Evolutionary conservation across 2,797 vertebrate genomes (phyloP).

Genomic region (Bradypodion pumilum): DNA sequence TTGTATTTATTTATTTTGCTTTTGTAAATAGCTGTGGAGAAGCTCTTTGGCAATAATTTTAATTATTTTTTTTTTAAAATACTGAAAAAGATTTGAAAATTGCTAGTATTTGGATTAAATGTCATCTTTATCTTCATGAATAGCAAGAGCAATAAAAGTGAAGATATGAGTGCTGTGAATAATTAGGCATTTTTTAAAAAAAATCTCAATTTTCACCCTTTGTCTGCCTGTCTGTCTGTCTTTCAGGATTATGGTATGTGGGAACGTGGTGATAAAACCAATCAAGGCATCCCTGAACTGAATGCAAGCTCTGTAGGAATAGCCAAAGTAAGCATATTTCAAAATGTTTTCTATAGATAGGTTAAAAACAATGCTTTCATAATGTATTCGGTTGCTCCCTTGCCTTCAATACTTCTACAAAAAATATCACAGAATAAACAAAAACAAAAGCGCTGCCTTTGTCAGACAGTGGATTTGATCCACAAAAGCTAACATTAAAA

Average conservation of each 20-base stretch:
- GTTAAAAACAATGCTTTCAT: background rate
- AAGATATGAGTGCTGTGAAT: background rate
- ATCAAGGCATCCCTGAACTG: slow-evolving; percentile 96
- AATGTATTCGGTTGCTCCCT: background rate
- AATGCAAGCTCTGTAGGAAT: slow-evolving; percentile 97
- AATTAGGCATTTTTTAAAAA: no score
- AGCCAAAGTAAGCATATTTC: slow-evolving; percentile 86
- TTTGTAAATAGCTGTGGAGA: background rate
- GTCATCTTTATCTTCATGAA: background rate
- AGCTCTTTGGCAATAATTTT: background rate
- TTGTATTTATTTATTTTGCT: background rate
- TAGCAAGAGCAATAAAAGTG: background rate
- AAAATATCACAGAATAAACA: no score
- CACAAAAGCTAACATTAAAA: no score
- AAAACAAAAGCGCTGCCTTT: no score
- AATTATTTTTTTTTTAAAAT: background rate
- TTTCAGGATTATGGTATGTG: slow-evolving; percentile 98
- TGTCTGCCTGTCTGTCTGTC: background rate
- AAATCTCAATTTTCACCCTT: background rate
- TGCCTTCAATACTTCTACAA: background rate
- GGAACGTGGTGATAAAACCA: slow-evolving; percentile 98
- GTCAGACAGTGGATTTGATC: no score
- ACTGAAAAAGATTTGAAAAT: background rate
- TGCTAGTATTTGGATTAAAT: no score
- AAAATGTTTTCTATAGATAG: background rate